phyloP scores from a whole-genome alignment of 2,113 vertebrate genomes.

The Podarcis muralis region DNA sequence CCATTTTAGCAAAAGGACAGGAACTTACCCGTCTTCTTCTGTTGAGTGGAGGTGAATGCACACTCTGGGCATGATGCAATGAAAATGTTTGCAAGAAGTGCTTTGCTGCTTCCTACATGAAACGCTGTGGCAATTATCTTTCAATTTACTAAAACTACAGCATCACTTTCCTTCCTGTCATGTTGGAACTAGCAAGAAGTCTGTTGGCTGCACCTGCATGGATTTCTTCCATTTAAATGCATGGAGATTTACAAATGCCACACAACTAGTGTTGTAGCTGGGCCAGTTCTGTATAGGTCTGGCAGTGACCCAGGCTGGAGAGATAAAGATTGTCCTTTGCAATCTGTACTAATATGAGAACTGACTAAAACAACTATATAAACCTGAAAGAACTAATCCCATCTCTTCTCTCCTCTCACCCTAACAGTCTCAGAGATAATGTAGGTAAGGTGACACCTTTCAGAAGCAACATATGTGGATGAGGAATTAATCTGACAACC shows the following conservation, averaged over 20 bases:
- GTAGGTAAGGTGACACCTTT: slow-evolving; percentile 25
- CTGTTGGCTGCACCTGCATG: not conserved
- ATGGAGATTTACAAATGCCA: not conserved
- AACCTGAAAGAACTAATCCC: slow-evolving; percentile 11
- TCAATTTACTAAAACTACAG: not conserved
- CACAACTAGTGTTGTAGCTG: not conserved
- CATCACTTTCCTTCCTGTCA: not conserved
- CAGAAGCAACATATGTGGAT: slow-evolving; percentile 31
- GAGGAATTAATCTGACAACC: slow-evolving; percentile 23
- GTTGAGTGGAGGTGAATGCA: not conserved
- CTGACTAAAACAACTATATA: not conserved
- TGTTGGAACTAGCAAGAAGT: not conserved
- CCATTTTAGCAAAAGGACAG: not conserved
- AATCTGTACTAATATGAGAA: not conserved
- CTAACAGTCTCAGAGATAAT: slow-evolving; percentile 18
- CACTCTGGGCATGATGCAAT: too few relatives aligned
- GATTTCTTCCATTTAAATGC: not conserved
- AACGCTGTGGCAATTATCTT: not conserved
- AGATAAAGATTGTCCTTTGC: not conserved
- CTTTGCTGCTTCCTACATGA: not conserved
- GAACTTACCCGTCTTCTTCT: not conserved
- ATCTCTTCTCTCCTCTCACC: not conserved
- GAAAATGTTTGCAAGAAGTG: too few relatives aligned
- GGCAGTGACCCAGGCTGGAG: not conserved
- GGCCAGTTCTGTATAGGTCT: not conserved